These are phyloP conservation scores for Gallinago stenura DNA, from an alignment of 2,797 vertebrate species.

Conservation along the genomic window DNA sequence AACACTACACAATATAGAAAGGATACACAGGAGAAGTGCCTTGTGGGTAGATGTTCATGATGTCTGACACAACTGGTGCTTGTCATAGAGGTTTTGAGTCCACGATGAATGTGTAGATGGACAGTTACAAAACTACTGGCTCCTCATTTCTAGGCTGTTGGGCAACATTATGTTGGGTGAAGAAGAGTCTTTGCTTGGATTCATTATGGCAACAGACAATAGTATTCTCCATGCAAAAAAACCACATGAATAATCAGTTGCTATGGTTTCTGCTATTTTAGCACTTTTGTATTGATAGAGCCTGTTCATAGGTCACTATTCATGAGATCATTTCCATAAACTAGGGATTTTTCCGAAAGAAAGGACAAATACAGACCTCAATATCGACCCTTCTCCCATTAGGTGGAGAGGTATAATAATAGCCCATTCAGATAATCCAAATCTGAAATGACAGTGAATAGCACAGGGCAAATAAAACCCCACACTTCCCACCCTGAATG, in stretches of 20 bases:
- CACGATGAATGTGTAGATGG: background rate
- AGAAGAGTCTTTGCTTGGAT: background rate
- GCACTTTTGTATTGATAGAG: background rate
- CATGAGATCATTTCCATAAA: background rate
- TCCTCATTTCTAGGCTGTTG: background rate
- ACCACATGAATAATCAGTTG: background rate
- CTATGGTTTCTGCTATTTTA: background rate
- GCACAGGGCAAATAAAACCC: background rate
- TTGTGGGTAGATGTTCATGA: background rate
- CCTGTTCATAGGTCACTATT: background rate
- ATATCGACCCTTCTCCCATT: background rate
- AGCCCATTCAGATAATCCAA: background rate
- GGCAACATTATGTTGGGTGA: background rate
- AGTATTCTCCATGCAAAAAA: background rate
- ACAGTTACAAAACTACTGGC: background rate
- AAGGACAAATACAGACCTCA: background rate
- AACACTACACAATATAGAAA: background rate
- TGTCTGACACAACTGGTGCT: background rate
- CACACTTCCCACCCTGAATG: background rate
- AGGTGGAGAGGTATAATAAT: background rate
- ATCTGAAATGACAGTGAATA: background rate
- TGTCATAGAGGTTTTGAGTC: background rate
- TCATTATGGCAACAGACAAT: background rate
- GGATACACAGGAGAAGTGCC: background rate
- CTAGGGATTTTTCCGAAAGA: background rate